Evolutionary conservation across 2,797 vertebrate species (phyloP).

Genomic region (Lutjanus argentimaculatus): DNA sequence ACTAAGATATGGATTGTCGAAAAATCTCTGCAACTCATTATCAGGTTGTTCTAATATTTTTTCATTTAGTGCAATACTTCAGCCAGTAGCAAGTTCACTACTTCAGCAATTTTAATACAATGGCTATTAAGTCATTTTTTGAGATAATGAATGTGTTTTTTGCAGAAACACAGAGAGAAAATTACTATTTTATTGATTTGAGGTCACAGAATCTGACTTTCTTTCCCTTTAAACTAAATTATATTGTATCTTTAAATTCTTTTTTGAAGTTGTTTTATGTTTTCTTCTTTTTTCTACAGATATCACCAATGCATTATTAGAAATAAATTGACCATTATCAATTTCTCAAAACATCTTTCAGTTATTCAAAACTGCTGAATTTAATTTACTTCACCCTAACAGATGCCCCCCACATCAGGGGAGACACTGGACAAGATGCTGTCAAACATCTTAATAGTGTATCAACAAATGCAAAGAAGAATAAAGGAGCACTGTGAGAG

Average conservation of each 20-base stretch:
- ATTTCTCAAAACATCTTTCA: neutral
- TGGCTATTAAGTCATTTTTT: neutral
- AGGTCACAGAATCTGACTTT: neutral
- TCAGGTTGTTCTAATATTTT: neutral
- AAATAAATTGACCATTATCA: neutral
- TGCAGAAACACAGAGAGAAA: neutral
- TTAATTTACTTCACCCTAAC: neutral
- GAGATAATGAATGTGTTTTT: neutral
- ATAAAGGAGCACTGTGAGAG: neutral
- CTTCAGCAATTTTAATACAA: no score
- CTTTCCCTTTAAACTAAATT: no score
- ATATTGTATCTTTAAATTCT: no score
- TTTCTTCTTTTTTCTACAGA: neutral
- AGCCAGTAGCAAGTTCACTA: no score
- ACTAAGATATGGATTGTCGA: neutral
- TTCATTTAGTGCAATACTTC: neutral
- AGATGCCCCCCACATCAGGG: neutral
- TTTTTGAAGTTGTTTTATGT: neutral
- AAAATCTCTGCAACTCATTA: neutral
- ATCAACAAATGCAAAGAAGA: neutral
- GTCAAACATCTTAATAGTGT: neutral
- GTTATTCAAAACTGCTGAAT: neutral
- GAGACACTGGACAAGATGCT: neutral
- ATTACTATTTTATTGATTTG: neutral
- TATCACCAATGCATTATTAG: neutral